phyloP scores from a whole-genome alignment of 2,113 vertebrate genomes.

The Colius striatus region DNA sequence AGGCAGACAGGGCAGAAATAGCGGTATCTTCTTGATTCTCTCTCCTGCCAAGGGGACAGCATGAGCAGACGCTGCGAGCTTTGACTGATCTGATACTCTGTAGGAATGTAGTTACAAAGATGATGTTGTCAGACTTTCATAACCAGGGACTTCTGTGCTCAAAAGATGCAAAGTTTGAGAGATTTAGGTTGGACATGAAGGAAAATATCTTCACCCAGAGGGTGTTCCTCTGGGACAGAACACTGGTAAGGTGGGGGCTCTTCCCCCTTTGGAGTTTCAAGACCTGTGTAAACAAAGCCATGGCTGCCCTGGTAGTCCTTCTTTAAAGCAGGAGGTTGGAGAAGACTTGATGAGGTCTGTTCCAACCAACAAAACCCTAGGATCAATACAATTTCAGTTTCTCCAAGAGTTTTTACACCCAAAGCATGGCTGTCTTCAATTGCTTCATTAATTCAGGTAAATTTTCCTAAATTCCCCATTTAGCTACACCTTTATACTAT shows the following conservation, averaged over 20 bases:
- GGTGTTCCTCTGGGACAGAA: background rate
- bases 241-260: background rate
- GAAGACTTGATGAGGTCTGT: background rate
- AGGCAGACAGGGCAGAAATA: fast-evolving
- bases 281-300: background rate
- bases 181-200: background rate
- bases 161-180: background rate
- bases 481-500: background rate
- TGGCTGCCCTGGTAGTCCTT: background rate
- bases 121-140: fast-evolving
- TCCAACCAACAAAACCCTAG: background rate
- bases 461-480: background rate
- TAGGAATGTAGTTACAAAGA: background rate
- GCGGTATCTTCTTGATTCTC: fast-evolving
- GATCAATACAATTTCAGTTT: background rate
- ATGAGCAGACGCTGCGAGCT: background rate
- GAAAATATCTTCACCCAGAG: background rate
- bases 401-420: background rate
- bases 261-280: background rate
- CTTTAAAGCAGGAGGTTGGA: background rate
- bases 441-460: background rate
- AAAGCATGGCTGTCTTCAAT: background rate
- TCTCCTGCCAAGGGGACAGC: background rate
- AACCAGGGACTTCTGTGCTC: fast-evolving
- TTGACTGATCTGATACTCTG: background rate